Conservation (phyloP, 2,797 vertebrate genomes). For the Triplophysa yarkandensis region DNA sequence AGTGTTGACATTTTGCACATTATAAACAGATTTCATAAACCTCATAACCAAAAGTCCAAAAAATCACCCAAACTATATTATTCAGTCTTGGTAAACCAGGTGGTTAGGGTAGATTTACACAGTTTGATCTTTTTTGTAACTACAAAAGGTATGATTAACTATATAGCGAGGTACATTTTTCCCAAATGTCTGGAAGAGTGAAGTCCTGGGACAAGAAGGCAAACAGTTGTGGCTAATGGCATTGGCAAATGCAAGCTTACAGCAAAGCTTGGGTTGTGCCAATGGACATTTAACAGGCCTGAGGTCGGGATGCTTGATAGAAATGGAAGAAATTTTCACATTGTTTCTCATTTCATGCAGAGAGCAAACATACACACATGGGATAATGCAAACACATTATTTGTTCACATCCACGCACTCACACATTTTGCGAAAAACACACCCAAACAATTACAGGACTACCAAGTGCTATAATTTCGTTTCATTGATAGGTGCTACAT, state of each 20-base stretch:
- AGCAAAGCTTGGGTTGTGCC: constrained; percentile 61
- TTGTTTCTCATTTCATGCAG: constrained; percentile 6
- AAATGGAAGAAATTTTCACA: constrained; percentile 59
- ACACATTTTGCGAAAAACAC: constrained; percentile 55
- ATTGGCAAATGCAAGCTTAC: constrained; percentile 51
- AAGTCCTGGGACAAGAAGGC: constrained; percentile 61
- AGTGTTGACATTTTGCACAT: background rate
- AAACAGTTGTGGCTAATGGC: constrained; percentile 57
- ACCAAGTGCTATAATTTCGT: constrained; percentile 51
- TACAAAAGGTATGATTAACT: constrained; percentile 54
- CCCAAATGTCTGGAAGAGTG: constrained; percentile 59
- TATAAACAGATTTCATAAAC: constrained; percentile 30
- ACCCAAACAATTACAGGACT: constrained; percentile 55
- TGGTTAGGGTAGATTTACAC: constrained; percentile 1
- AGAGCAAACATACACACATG: constrained; percentile 60
- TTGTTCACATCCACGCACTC: background rate
- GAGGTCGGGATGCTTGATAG: constrained; percentile 48
- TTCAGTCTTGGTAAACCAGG: constrained; percentile 10
- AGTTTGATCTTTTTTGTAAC: background rate
- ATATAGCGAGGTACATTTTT: constrained; percentile 58
- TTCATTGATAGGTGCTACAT: constrained; percentile 53
- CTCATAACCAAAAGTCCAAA: background rate
- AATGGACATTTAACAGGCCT: constrained; percentile 50
- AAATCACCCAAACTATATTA: background rate
- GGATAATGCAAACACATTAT: constrained; percentile 42